Evolutionary conservation across 2,797 vertebrate species (phyloP).

Genomic region (Bradypodion pumilum): DNA sequence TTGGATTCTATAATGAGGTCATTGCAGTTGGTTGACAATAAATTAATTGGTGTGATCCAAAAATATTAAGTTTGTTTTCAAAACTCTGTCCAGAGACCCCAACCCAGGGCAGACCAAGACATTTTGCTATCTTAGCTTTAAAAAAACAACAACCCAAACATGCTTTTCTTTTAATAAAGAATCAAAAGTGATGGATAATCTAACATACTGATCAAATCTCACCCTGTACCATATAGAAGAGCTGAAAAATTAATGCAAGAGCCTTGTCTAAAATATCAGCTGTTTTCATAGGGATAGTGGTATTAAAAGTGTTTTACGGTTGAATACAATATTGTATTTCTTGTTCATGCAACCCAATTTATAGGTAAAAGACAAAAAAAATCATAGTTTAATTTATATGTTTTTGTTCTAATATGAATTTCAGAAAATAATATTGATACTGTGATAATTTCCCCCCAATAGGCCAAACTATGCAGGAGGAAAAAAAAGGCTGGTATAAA

Average conservation of each 20-base stretch:
- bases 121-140: neutral
- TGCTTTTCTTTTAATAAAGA: neutral
- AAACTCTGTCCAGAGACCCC: neutral
- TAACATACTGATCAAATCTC: neutral
- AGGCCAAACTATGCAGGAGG: slow-evolving; percentile 56
- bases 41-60: neutral
- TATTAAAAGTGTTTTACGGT: neutral
- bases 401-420: slow-evolving; percentile 14
- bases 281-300: neutral
- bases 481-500: slow-evolving; percentile 62
- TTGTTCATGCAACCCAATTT: neutral
- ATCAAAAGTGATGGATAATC: neutral
- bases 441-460: slow-evolving; percentile 1
- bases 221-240: neutral
- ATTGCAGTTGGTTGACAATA: neutral
- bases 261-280: neutral
- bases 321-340: neutral
- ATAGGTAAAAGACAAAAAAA: no score
- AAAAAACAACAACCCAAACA: neutral
- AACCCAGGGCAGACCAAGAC: neutral
- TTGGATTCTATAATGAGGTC: neutral
- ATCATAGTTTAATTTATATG: neutral
- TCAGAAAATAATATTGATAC: neutral
- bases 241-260: neutral
- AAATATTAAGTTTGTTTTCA: neutral